Conservation (phyloP, 2,113 vertebrate species). For the Piliocolobus tephrosceles region DNA sequence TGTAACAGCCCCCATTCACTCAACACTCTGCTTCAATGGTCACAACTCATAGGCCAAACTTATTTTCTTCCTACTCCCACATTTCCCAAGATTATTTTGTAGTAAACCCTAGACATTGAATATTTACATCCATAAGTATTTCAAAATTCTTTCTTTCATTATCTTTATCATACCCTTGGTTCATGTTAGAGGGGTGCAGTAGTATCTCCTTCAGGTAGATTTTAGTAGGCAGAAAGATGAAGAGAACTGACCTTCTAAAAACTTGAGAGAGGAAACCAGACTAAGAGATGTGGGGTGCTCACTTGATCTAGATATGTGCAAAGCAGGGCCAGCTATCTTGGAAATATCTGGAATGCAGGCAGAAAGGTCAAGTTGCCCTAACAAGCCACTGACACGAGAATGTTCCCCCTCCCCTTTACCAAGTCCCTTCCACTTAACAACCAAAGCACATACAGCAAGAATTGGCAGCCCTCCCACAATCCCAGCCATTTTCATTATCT, state of each 20-base stretch:
- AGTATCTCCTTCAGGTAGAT: neutral
- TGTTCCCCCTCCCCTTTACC: neutral
- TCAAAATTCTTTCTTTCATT: neutral
- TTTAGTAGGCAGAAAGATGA: neutral
- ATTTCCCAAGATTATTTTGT: neutral
- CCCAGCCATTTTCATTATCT: neutral
- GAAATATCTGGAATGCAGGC: neutral
- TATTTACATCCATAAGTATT: neutral
- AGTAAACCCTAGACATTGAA: neutral
- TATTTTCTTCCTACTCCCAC: neutral
- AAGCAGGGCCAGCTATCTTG: neutral
- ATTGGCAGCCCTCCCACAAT: neutral
- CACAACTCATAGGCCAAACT: neutral
- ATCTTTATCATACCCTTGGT: neutral
- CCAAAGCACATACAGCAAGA: neutral
- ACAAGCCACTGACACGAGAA: neutral
- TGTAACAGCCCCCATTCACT: neutral
- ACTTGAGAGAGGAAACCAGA: neutral
- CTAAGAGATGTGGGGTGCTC: neutral
- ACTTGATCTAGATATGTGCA: neutral
- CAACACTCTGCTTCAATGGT: neutral
- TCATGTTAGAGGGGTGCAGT: neutral
- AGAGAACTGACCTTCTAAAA: neutral
- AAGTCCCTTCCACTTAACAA: neutral
- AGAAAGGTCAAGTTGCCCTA: neutral